A percentile compares a stretch with the other conserved stretches of the same genome.
Conservation (phyloP, 2,888 invertebrate genomes). For the Noctua janthe region DNA sequence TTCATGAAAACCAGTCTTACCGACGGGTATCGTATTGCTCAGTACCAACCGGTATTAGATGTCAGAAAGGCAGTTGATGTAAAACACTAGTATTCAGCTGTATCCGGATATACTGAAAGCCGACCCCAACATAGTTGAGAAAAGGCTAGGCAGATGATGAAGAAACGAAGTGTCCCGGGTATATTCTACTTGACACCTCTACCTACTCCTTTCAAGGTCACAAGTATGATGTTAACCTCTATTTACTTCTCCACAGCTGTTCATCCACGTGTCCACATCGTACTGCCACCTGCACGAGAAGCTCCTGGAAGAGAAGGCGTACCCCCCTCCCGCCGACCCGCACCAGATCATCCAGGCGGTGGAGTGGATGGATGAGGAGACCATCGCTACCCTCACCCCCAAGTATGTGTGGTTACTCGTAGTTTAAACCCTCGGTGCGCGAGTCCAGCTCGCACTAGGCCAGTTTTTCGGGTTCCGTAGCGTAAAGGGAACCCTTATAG, state of each 20-base stretch:
- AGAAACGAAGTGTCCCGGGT: not conserved
- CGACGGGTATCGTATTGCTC: not conserved
- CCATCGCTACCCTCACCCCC: slow-evolving; percentile 82
- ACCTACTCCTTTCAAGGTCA: not conserved
- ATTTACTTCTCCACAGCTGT: slow-evolving; percentile 85
- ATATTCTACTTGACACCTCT: not conserved
- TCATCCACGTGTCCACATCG: slow-evolving; percentile 96
- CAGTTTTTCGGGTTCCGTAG: too few species aligned
- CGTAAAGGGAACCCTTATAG: too few species aligned
- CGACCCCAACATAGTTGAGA: not conserved
- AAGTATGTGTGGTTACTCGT: slow-evolving; percentile 66
- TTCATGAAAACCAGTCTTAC: not conserved
- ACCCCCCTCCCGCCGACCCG: slow-evolving; percentile 95
- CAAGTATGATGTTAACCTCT: not conserved
- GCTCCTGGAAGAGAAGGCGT: slow-evolving; percentile 95
- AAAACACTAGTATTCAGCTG: not conserved
- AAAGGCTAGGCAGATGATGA: not conserved
- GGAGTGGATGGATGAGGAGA: slow-evolving; percentile 95
- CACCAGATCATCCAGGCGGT: slow-evolving; percentile 94
- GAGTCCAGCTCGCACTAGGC: too few species aligned
- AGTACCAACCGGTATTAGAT: not conserved
- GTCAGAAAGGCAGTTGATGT: not conserved
- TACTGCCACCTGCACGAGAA: slow-evolving; percentile 97
- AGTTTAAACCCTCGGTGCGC: not conserved
- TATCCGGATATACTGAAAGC: not conserved